Evolutionary conservation across 35 echinoderm and acorn worm genomes (phyloP).

Genomic region (Holothuria glaberrima): DNA sequence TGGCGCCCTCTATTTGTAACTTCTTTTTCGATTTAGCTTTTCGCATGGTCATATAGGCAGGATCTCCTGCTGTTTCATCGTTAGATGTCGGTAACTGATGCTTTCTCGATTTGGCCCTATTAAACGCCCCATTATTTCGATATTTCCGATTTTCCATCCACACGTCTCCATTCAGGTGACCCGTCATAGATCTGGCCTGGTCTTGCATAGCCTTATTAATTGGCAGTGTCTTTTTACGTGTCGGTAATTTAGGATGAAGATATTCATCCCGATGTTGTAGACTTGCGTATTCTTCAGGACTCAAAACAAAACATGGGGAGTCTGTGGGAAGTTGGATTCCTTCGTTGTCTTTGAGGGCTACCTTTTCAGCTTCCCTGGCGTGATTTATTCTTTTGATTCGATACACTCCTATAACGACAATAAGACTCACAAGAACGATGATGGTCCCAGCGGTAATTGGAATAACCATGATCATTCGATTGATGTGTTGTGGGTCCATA

Average conservation of each 20-base stretch:
- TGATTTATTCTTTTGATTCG: background rate
- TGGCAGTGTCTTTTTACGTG: background rate
- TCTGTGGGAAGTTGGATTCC: background rate
- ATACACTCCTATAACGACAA: slow-evolving; percentile 38
- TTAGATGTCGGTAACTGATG: background rate
- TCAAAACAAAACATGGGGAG: slow-evolving; percentile 6
- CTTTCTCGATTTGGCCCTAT: slow-evolving; percentile 12
- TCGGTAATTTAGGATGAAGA: background rate
- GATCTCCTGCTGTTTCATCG: background rate
- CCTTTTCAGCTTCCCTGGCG: background rate
- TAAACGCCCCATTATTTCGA: slow-evolving; percentile 1
- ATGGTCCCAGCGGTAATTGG: slow-evolving; percentile 9
- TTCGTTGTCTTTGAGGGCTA: background rate
- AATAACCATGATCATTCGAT: slow-evolving; percentile 4
- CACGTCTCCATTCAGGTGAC: background rate
- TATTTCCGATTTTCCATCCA: background rate
- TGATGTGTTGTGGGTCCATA: background rate
- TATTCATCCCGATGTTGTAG: background rate
- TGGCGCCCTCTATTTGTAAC: background rate
- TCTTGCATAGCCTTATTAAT: background rate
- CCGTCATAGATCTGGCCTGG: background rate
- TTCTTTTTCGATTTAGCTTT: background rate
- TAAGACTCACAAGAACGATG: background rate
- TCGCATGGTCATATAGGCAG: background rate
- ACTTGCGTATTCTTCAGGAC: slow-evolving; percentile 9